These are phyloP conservation scores for Carapus acus DNA, from an alignment of 2,797 vertebrate genomes.

Conservation along the genomic window DNA sequence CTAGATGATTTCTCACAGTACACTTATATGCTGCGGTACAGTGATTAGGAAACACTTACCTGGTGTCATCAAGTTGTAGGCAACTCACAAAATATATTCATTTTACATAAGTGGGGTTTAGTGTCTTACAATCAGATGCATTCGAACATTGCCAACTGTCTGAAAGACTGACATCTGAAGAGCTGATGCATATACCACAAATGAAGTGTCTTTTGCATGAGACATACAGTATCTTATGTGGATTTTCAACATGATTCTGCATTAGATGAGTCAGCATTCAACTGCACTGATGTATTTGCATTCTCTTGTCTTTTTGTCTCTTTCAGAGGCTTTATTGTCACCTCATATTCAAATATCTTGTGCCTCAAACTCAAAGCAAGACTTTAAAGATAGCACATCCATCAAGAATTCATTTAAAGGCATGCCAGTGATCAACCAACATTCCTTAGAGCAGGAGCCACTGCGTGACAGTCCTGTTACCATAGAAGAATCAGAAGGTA, in stretches of 20 bases:
- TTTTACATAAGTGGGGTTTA: too few species aligned
- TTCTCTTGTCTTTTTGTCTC: slow-evolving; percentile 34
- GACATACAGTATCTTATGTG: neutral
- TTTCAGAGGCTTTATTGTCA: slow-evolving; percentile 70
- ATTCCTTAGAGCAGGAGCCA: slow-evolving; percentile 55
- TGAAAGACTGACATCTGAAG: neutral
- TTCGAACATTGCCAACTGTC: too few species aligned
- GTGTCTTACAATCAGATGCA: too few species aligned
- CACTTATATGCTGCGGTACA: too few species aligned
- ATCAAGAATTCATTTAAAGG: slow-evolving; percentile 36
- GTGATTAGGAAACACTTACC: too few species aligned
- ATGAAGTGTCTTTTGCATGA: neutral
- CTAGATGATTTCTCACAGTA: too few species aligned
- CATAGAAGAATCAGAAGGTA: slow-evolving; percentile 25
- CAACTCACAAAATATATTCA: too few species aligned
- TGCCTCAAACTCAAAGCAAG: slow-evolving; percentile 51
- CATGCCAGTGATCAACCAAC: slow-evolving; percentile 64
- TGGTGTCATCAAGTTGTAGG: too few species aligned
- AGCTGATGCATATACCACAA: neutral
- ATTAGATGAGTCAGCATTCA: neutral
- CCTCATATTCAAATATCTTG: slow-evolving; percentile 53
- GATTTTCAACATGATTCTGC: neutral
- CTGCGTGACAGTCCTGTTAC: slow-evolving; percentile 50
- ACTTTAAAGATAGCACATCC: slow-evolving; percentile 25
- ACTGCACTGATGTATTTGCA: neutral